phyloP scores from a whole-genome alignment of 2,797 vertebrate genomes.

The Xiphorhynchus erythropygius region DNA sequence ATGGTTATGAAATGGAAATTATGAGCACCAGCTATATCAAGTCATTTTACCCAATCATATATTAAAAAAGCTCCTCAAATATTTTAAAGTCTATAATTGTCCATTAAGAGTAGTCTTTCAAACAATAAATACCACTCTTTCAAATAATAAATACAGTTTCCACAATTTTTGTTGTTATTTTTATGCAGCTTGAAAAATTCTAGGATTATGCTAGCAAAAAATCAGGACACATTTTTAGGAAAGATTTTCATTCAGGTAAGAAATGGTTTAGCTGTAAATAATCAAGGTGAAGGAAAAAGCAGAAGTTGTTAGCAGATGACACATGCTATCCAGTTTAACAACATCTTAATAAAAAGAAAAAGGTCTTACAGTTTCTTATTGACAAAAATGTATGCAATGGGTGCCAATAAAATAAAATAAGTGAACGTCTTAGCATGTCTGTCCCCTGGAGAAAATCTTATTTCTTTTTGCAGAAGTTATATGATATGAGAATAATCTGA shows the following conservation, averaged over 20 bases:
- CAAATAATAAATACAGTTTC: not conserved
- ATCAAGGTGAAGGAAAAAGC: not conserved
- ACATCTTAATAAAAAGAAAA: not conserved
- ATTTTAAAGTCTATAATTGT: not conserved
- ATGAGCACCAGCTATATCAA: not conserved
- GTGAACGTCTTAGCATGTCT: not conserved
- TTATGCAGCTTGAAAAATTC: not conserved
- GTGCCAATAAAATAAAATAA: not conserved
- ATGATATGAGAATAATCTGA: not conserved
- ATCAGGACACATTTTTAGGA: not conserved
- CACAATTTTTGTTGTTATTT: not conserved
- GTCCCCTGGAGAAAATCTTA: not conserved
- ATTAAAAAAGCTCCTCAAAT: not conserved
- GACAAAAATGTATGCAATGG: not conserved
- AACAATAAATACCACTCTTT: not conserved
- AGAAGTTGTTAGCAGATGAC: not conserved
- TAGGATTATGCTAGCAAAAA: not conserved
- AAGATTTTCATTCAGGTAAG: not conserved
- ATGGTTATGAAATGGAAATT: not conserved
- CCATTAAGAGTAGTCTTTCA: not conserved
- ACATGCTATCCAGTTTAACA: not conserved
- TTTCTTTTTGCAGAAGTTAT: slow-evolving; percentile 10
- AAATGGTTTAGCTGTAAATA: not conserved
- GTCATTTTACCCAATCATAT: not conserved
- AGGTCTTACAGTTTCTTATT: not conserved